Base-by-base conservation (phyloP, 2,797 vertebrate species). In the Hipposideros larvatus region DNA sequence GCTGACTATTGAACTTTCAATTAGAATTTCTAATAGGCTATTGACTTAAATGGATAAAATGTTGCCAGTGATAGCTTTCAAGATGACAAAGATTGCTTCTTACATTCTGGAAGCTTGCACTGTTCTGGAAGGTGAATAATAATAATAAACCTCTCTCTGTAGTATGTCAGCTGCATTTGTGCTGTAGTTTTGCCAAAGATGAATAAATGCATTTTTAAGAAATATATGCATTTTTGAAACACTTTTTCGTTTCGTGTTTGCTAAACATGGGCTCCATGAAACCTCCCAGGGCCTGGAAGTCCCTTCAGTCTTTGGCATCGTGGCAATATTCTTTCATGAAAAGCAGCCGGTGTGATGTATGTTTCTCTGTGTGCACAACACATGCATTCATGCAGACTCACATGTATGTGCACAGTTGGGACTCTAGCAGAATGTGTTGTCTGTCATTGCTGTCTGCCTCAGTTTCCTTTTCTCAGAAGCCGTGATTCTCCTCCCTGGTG, bases 21-120 rank as follows among this genome's bases (percentile, higher is more conserved):
- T 99, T 99, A 99, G 99, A 99, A 99, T 99, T 99, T 99, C 99
- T 99, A 99, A 99, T 99, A 99, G 99, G 97, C 99, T 99, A 99
- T 99, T 99, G 99, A 99, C 99, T 99, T 98, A 99, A 99, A 99
- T 99, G 99, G 99, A 99, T 99, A 99, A 99, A 99, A 99, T 99
- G 99, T 99, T 99, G 99, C 99, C 98, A 98, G 98, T 98, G 98
- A 98, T 99, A 98, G 98, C 98, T 99, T 98, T 99, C 98, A 98
- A 98, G 98, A 99, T 99, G 99, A 98, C 98, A 98, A 98, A 99
- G 98, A 99, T 99, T 98, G 98, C 98, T 98, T 98, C 96, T 98
- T 98, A 98, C 97, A 22, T 98, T 98, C 98, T 97, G 97, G 98
- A 98, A 98, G 98, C 93, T 43, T 98, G 93, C 96, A 94, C 87